These are phyloP conservation scores for Kryptopterus vitreolus DNA, from an alignment of 2,797 vertebrate species.

Conservation along the genomic window DNA sequence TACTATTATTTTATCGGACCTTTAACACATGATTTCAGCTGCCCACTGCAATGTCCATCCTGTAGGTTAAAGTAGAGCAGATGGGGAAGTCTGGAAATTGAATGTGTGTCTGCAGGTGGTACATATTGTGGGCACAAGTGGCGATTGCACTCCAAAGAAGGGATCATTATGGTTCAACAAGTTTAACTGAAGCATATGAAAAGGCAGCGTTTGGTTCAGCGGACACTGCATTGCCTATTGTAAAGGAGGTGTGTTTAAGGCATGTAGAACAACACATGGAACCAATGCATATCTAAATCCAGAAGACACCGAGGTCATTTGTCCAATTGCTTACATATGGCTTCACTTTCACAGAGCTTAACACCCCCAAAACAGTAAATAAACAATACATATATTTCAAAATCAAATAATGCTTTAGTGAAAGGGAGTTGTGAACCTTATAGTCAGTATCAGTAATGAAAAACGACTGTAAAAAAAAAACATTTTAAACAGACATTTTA, in stretches of 20 bases:
- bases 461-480: not conserved
- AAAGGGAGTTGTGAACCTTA: not conserved
- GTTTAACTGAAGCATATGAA: not conserved
- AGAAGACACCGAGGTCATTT: constrained; percentile 37
- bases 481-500: not conserved
- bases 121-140: constrained; percentile 26
- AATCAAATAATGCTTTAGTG: not conserved
- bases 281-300: constrained; percentile 28
- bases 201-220: not conserved
- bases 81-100: constrained; percentile 10
- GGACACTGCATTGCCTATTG: not conserved
- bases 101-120: not conserved
- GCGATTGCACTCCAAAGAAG: constrained; percentile 28
- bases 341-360: constrained; percentile 30
- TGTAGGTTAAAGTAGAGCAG: constrained; percentile 25
- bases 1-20: constrained; percentile 11
- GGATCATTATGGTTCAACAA: constrained; percentile 14
- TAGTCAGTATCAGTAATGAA: not conserved
- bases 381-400: not conserved
- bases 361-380: constrained; percentile 19
- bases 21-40: constrained; percentile 4
- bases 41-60: not conserved
- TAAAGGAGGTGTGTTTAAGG: not conserved
- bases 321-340: constrained; percentile 41
- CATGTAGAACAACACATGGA: not conserved